phyloP scores from a whole-genome alignment of 92 coral and sea anemone genomes.

The Diadumene lineata region DNA sequence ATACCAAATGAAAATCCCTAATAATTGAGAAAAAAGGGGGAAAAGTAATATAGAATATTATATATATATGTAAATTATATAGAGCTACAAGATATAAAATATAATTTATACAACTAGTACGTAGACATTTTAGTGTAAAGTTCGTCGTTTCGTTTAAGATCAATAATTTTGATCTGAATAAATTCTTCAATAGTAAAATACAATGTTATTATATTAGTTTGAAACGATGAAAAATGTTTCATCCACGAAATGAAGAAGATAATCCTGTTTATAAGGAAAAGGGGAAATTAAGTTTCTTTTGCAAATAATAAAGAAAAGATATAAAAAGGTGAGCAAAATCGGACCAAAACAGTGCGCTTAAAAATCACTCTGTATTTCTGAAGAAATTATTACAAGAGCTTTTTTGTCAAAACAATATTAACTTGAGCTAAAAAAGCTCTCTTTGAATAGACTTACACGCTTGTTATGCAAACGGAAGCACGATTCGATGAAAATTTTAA shows the following conservation, averaged over 20 bases:
- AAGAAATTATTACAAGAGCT: background rate
- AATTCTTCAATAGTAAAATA: no score
- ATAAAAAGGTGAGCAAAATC: no score
- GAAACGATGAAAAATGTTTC: no score
- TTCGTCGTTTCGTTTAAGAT: constrained; percentile 16
- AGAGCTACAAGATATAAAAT: constrained; percentile 14
- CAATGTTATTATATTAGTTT: no score
- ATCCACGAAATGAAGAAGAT: no score
- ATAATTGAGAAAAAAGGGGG: constrained; percentile 4
- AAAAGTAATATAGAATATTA: constrained; percentile 7
- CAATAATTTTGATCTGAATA: constrained; percentile 9
- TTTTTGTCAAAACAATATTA: background rate
- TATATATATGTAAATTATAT: constrained; percentile 4
- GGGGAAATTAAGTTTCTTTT: no score
- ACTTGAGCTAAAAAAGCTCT: background rate
- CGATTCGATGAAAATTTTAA: constrained; percentile 9
- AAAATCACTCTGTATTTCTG: no score
- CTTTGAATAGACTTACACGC: constrained; percentile 15
- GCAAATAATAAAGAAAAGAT: no score
- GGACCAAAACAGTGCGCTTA: no score
- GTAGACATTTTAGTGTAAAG: no score
- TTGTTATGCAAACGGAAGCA: constrained; percentile 24
- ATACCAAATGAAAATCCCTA: constrained; percentile 16
- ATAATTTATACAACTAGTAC: constrained; percentile 33
- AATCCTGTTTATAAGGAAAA: no score